These are phyloP conservation scores for Apolygus lucorum DNA, from an alignment of 1,140 invertebrate species.

Conservation along the genomic window DNA sequence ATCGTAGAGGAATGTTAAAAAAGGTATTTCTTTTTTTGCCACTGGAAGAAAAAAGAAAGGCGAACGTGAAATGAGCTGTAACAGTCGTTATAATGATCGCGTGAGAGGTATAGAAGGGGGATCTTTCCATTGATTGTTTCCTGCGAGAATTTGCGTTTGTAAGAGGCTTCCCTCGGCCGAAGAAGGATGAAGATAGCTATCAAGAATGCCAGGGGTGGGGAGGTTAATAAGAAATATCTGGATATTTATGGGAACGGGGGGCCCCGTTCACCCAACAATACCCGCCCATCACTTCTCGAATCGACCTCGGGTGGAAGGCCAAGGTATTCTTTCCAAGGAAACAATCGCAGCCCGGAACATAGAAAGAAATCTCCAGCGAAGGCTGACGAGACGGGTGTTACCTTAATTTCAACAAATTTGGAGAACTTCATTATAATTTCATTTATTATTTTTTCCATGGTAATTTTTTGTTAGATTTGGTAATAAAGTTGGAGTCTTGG, in stretches of 20 bases:
- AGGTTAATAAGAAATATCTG: neutral
- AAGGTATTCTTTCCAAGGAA: neutral
- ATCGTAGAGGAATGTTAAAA: neutral
- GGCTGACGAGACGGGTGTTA: too few species aligned
- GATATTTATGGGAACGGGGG: neutral
- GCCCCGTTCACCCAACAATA: neutral
- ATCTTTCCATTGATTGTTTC: neutral
- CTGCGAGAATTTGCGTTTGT: neutral
- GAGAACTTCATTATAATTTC: too few species aligned
- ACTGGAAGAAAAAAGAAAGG: neutral
- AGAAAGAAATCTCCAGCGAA: too few species aligned
- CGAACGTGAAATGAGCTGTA: neutral
- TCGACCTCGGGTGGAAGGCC: neutral
- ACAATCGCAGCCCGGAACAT: neutral
- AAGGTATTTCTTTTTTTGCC: neutral
- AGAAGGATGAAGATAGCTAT: neutral
- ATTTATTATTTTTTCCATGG: too few species aligned
- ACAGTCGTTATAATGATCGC: neutral
- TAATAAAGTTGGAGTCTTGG: too few species aligned
- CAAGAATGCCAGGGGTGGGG: neutral
- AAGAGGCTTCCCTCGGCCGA: neutral
- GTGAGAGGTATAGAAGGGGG: neutral
- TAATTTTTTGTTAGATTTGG: too few species aligned
- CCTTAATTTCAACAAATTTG: too few species aligned
- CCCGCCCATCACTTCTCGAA: neutral